Evolutionary conservation across 2,888 invertebrate species (phyloP), one percentile per base, ranked within the genome.

Genomic region (Drosophila robusta): DNA sequence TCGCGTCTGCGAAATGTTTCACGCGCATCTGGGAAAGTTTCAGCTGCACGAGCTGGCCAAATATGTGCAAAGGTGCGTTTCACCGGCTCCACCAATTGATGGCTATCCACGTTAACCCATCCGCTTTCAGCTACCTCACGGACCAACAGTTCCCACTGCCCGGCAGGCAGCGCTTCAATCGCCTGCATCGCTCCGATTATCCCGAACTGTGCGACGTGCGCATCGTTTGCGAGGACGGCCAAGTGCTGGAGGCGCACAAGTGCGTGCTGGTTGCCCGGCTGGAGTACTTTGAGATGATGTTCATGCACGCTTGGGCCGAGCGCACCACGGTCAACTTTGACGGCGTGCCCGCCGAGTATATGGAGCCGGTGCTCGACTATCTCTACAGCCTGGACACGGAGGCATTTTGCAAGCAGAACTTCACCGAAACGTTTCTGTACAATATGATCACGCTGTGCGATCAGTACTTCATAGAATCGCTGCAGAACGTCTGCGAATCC

Each of bases 281-380:
- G n/a, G 97, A 97, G 74, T 98, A 97, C 91, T 98, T 98, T 90
- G 94, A 95, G 68, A 95, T 95, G 82, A 96, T 98, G 96, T 95
- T 97, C 81, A 94, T 95, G 86, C 94, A 95, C 82, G 94, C 95
- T 44, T 97, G 97, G 97, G 87, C 90, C 1, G 91, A 92, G 69
- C 88, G 82, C 2, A 80, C 82, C 4, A 80, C 78, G 0, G 90
- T 92, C 1, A 90, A 89, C 69, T 69, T 92, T 41, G 81, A 81
- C 8, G 90, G 90, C 3, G 87, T 92, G 16, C 90, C 92, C 3
- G 57, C 82, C 4, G 92, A 92, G 60, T 92, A 91, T 45, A 90
- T 97, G 72, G 92, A 94, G 63, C 94, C 95, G 0, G 93, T 97
- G 2, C 92, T 97, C 8, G 95, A 96, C 73, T 97, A 95, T 89